Evolutionary conservation across 1,140 invertebrate genomes (phyloP), one percentile per base, ranked within the genome.

Genomic region (Solenopsis invicta): DNA sequence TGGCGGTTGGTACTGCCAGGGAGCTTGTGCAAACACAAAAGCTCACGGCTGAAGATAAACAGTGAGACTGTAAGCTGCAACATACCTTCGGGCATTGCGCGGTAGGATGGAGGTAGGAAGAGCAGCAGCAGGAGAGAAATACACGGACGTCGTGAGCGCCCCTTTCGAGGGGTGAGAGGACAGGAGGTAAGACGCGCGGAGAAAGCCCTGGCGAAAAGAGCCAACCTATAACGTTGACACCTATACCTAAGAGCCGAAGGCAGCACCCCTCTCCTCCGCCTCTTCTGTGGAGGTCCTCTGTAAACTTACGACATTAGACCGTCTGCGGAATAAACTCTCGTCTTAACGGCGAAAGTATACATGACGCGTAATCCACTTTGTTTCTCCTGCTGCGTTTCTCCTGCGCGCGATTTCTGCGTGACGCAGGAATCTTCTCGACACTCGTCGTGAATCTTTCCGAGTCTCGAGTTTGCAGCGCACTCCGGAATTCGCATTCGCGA

Each of bases 11-110:
- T 69, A 81, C 71, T 34, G 76, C 74, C 72, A 71, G 87, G 85
- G 80, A 86, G 87, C 84, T 88, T 91, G 90, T 85, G 88, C 92
- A 93, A 93, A 93, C 90, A 92, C 87, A 92, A 91, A 93, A 93
- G 91, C 91, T 93, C 92, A 90, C 91, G 81, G 85, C 87, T 88
- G 56, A 92, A 93, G 92, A 93, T 92, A 93, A 93, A 93, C 92
- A 93, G 86, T 78, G 77, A 87, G 86, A 88, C 87, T 92, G 87
- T 89, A 88, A 92, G 89, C 91, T 89, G 75, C 85, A 89, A 87
- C 89, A 80, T 89, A 86, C 78, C 91, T 89, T 69, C 18, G 64
- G 87, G 92, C 90, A 69, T 41, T 80, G 82, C 86, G 81, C 41
- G 64, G 18, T 13, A 48, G 64, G 21, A 81, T 48, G 45, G 64